Percentiles rank a stretch among this genome's conserved stretches.
Evolutionary conservation across 2,113 vertebrate species (phyloP).

Genomic region (Atrichornis clamosus): DNA sequence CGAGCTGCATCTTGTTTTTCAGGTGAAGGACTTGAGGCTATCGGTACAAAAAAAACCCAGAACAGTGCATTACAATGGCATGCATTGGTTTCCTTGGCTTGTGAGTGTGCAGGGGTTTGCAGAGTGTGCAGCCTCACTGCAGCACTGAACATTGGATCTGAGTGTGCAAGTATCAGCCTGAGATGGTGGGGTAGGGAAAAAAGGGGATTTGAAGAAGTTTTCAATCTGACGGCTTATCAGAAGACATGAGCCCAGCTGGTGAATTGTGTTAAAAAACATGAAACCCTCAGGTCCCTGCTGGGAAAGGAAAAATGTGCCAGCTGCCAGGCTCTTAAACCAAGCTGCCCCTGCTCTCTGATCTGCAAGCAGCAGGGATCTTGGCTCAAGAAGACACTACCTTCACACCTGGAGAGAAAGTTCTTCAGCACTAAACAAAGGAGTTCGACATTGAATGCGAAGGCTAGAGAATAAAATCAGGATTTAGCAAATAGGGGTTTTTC

Average conservation of each 20-base stretch:
- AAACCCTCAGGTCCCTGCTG: constrained; percentile 23
- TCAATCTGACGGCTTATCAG: neutral
- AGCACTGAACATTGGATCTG: rapidly evolving
- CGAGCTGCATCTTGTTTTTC: constrained; percentile 77
- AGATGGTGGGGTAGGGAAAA: neutral
- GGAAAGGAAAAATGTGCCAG: constrained; percentile 32
- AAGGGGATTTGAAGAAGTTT: neutral
- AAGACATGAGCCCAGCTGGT: neutral
- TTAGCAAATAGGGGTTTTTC: neutral
- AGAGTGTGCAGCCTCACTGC: neutral
- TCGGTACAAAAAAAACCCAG: neutral
- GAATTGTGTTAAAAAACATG: neutral
- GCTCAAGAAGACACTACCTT: neutral
- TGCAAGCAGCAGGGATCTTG: neutral
- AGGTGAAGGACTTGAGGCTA: constrained; percentile 82
- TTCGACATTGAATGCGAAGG: neutral
- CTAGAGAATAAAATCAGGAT: neutral
- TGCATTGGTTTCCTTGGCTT: rapidly evolving
- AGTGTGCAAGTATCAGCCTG: neutral
- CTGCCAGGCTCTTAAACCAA: neutral
- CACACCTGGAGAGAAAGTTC: constrained; percentile 10
- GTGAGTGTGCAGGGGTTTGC: neutral
- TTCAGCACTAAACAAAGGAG: neutral
- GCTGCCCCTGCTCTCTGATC: constrained; percentile 23
- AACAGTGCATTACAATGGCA: neutral